These are phyloP conservation scores for Syngnathus rostellatus DNA, from an alignment of 2,797 vertebrate species.

Conservation along the genomic window DNA sequence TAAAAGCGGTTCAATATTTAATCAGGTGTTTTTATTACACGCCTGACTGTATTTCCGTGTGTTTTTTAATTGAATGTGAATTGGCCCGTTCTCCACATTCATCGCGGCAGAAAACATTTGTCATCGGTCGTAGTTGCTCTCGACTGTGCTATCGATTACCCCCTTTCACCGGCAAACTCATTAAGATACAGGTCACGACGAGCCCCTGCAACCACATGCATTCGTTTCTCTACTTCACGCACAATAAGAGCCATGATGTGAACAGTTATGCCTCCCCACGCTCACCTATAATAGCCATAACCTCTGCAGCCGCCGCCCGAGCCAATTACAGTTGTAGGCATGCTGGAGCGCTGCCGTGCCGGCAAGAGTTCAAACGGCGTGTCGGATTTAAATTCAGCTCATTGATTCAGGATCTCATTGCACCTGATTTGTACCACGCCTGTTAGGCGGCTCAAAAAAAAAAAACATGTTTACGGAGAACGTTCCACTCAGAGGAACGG, in stretches of 20 bases:
- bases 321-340: conserved; percentile 51
- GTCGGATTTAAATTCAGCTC: conserved; percentile 26
- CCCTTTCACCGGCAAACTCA: conserved; percentile 33
- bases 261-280: conserved; percentile 45
- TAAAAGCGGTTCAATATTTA: background rate
- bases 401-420: background rate
- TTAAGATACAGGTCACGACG: conserved; percentile 63
- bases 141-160: conserved; percentile 57
- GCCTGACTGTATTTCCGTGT: background rate
- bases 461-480: background rate
- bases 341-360: conserved; percentile 28
- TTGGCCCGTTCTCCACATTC: conserved; percentile 15
- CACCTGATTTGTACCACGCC: background rate
- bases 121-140: conserved; percentile 35
- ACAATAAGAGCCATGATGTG: conserved; percentile 40
- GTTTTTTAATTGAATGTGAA: conserved; percentile 29
- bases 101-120: conserved; percentile 21
- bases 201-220: conserved; percentile 37
- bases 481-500: background rate
- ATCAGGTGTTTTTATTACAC: conserved; percentile 6
- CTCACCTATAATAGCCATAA: conserved; percentile 51
- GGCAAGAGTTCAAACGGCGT: conserved; percentile 25
- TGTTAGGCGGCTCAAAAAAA: background rate
- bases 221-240: conserved; percentile 47
- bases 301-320: conserved; percentile 11